Evolutionary conservation across 1,140 invertebrate species (phyloP).

Genomic region (Pachypsylla venusta): DNA sequence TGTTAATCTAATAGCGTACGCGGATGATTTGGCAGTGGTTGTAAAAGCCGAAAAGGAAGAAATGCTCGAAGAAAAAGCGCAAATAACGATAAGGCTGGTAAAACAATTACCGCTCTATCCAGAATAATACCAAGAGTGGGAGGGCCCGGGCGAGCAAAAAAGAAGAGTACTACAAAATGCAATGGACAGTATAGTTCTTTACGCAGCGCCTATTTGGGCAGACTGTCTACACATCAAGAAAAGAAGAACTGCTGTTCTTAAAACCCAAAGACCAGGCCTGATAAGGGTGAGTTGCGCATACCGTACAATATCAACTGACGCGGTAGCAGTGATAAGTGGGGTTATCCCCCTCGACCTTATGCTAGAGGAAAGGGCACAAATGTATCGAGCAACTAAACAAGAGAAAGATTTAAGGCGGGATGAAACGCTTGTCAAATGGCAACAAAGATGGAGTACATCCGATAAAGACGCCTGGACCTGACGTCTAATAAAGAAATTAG

Average conservation of each 20-base stretch:
- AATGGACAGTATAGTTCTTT: conserved; percentile 1
- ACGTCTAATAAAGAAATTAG: conserved; percentile 18
- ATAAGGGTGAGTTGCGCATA: not conserved
- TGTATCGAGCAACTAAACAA: not conserved
- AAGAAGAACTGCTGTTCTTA: not conserved
- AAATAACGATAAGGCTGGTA: not conserved
- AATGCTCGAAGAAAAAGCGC: not conserved
- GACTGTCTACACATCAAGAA: conserved; percentile 1
- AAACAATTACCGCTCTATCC: not conserved
- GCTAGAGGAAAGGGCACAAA: conserved; percentile 1
- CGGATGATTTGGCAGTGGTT: conserved; percentile 8
- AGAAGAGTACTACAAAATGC: not conserved
- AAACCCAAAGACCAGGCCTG: not conserved
- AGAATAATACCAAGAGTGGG: not conserved
- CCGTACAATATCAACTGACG: conserved; percentile 4
- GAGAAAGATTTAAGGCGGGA: not conserved
- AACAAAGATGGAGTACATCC: conserved; percentile 15
- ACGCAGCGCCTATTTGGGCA: not conserved
- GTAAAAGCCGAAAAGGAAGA: conserved; percentile 1
- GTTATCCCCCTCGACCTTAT: not conserved
- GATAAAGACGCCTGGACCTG: conserved; percentile 19
- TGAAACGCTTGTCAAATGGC: conserved; percentile 14
- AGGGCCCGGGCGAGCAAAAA: not conserved
- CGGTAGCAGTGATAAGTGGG: not conserved
- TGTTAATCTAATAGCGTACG: not conserved